Evolutionary conservation across 2,113 vertebrate species (phyloP), one percentile per base, ranked within the genome.

Genomic region (Casuarius casuarius): DNA sequence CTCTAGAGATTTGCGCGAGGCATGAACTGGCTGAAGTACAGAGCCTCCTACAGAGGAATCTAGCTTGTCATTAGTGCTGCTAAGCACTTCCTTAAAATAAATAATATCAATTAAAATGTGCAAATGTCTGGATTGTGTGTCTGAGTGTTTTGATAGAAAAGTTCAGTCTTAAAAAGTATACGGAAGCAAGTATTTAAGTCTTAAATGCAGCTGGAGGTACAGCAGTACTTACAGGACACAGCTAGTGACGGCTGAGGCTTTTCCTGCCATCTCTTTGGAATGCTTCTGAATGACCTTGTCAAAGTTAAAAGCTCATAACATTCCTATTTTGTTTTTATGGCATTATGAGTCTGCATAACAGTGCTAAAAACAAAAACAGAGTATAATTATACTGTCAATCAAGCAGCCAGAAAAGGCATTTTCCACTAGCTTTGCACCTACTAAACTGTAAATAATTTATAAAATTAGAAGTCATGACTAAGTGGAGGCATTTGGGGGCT

Each of bases 371-470:
- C 97, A 98, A 98, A 98, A 97, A 78, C 93, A 97, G 91, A 59
- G 87, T 98, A 92, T 98, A 98, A 98, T 98, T 98, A 98, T 97
- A 84, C 87, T 98, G 98, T 98, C 98, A 97, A 79, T 98, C 98
- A 98, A 96, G 94, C 90, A 48, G 54, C 95, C 92, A 97, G 97
- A 97, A 97, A 97, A 98, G 96, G 96, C 98, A 97, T 98, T 98
- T 98, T 97, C 97, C 86, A 97, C 87, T 90, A 98, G 97, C 92
- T 97, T 97, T 94, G 76, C 95, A 98, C 97, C 97, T 98, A 98
- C 96, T 96, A 98, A 98, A 94, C 92, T 98, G 97, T 98, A 98
- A 98, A 98, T 98, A 98, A 98, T 98, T 97, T 97, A 97, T 97
- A 97, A 97, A 98, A 98, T 98, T 96, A 98, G 95, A 97, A 98